Evolutionary conservation across 2,888 invertebrate species (phyloP).

Genomic region (Hermaeophaga mercurialis): DNA sequence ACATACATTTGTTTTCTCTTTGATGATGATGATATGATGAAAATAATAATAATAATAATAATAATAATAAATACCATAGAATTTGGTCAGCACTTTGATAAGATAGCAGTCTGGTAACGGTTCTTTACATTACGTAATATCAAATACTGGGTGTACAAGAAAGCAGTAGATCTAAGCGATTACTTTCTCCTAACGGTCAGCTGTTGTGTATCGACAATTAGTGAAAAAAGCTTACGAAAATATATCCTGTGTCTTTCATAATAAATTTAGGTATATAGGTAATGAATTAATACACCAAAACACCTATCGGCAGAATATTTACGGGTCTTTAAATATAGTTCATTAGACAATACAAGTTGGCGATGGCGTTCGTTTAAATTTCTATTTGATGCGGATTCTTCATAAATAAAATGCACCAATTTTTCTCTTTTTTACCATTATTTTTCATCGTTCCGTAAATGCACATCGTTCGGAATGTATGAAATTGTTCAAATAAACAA

Average conservation of each 20-base stretch:
- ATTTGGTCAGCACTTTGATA: background rate
- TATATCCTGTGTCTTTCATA: slow-evolving; percentile 54
- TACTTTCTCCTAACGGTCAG: slow-evolving; percentile 6
- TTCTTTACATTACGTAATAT: slow-evolving; percentile 7
- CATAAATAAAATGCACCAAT: no score
- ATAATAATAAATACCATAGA: no score
- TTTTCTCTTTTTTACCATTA: no score
- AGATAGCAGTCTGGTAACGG: background rate
- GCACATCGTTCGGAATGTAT: no score
- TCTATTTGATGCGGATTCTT: no score
- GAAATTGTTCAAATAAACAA: no score
- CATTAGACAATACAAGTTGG: slow-evolving; percentile 42
- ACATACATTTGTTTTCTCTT: no score
- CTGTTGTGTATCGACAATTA: slow-evolving; percentile 21
- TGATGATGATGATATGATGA: no score
- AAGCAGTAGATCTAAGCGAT: slow-evolving; percentile 16
- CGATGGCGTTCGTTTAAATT: no score
- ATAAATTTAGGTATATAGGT: slow-evolving; percentile 44
- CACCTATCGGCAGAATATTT: slow-evolving; percentile 48
- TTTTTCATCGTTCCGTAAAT: no score
- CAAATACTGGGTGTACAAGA: slow-evolving; percentile 21
- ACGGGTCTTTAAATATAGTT: slow-evolving; percentile 44
- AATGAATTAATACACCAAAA: slow-evolving; percentile 39
- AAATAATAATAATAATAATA: no score
- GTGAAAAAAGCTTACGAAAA: slow-evolving; percentile 25